Conservation (phyloP, 1,140 invertebrate species). For the Drosophila arawakana region DNA sequence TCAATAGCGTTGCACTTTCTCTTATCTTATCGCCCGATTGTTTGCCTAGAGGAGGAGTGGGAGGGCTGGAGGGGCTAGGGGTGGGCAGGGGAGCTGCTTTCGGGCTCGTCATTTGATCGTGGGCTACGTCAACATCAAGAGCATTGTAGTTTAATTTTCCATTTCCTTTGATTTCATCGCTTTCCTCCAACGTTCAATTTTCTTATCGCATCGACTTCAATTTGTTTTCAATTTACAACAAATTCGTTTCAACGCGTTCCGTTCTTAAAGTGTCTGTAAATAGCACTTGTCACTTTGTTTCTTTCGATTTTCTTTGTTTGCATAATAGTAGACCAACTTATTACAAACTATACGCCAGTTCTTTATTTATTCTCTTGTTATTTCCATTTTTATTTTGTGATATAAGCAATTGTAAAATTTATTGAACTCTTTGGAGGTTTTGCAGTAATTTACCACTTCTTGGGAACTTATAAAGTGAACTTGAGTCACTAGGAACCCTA, state of each 20-base stretch:
- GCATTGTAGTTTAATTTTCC: slow-evolving; percentile 64
- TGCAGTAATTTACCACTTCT: too few species aligned
- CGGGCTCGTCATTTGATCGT: slow-evolving; percentile 66
- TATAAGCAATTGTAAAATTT: slow-evolving; percentile 44
- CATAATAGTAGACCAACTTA: slow-evolving; percentile 35
- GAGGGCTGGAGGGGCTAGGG: neutral
- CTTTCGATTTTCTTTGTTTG: slow-evolving; percentile 19
- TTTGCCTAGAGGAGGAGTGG: slow-evolving; percentile 10
- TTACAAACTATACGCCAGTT: slow-evolving; percentile 12
- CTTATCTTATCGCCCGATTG: slow-evolving; percentile 64
- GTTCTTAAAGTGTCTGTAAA: slow-evolving; percentile 57
- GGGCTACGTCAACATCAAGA: slow-evolving; percentile 14
- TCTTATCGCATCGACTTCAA: slow-evolving; percentile 70
- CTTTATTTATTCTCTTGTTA: neutral
- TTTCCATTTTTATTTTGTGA: slow-evolving; percentile 33
- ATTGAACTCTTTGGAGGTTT: slow-evolving; percentile 12
- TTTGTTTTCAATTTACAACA: slow-evolving; percentile 84
- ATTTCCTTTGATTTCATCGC: slow-evolving; percentile 75
- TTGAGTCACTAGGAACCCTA: too few species aligned
- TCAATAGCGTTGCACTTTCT: slow-evolving; percentile 20
- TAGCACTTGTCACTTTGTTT: slow-evolving; percentile 54
- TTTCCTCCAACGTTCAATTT: slow-evolving; percentile 13
- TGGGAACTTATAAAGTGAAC: neutral
- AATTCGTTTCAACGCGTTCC: slow-evolving; percentile 60
- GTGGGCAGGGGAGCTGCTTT: slow-evolving; percentile 5